Percentiles rank a stretch among this genome's conserved stretches.
Evolutionary conservation across 2,888 invertebrate genomes (phyloP).

Genomic region (Drosophila nr. medialis): DNA sequence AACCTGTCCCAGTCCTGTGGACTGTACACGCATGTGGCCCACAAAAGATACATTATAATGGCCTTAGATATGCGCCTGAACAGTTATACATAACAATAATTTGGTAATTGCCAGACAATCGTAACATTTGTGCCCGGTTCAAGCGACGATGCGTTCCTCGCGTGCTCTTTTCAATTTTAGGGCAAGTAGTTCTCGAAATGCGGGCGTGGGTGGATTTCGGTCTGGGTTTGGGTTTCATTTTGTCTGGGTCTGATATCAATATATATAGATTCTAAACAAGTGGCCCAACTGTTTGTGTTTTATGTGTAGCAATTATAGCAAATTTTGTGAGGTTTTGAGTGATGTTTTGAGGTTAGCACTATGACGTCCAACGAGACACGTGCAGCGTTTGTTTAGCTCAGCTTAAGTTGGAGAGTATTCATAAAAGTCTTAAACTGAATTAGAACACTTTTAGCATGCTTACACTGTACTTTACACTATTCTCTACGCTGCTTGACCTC

Average conservation of each 20-base stretch:
- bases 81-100: conserved; percentile 78
- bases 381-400: conserved; percentile 29
- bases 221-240: conserved; percentile 2
- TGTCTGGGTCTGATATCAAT: conserved; percentile 34
- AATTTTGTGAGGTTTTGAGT: conserved; percentile 53
- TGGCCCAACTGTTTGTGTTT: conserved; percentile 58
- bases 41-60: conserved; percentile 73
- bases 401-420: neutral
- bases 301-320: conserved; percentile 65
- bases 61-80: conserved; percentile 58
- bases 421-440: neutral
- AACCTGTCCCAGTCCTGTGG: conserved; percentile 63
- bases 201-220: conserved; percentile 47
- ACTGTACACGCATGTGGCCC: conserved; percentile 67
- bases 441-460: conserved; percentile 6
- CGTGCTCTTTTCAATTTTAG: conserved; percentile 74
- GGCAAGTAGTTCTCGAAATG: conserved; percentile 39
- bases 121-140: conserved; percentile 66
- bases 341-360: conserved; percentile 55
- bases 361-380: conserved; percentile 52
- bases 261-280: conserved; percentile 55
- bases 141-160: conserved; percentile 54
- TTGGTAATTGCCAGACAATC: conserved; percentile 79
- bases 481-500: conserved; percentile 57
- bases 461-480: conserved; percentile 15